phyloP scores from a whole-genome alignment of 2,113 vertebrate genomes.

The Melanotaenia duboulayi region DNA sequence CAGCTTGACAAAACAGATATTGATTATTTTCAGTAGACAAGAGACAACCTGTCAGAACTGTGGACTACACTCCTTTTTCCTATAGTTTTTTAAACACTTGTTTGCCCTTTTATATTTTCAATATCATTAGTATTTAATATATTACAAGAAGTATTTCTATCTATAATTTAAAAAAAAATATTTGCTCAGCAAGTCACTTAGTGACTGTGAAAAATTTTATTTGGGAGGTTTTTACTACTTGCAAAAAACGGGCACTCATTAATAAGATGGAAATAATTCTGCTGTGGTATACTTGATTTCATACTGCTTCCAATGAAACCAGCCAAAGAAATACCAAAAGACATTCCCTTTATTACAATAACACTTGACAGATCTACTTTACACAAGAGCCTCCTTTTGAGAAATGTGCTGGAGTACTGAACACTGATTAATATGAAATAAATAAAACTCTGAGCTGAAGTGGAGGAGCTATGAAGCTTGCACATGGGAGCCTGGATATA shows the following conservation, averaged over 20 bases:
- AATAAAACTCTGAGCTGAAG: conserved; percentile 59
- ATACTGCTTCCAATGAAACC: conserved; percentile 43
- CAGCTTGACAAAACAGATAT: conserved; percentile 8
- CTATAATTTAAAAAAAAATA: background rate
- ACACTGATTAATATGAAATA: conserved; percentile 75
- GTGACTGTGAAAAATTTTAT: background rate
- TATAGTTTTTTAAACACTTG: too few species aligned
- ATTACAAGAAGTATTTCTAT: background rate
- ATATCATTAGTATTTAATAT: too few species aligned
- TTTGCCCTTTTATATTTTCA: background rate
- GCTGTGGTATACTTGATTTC: conserved; percentile 53
- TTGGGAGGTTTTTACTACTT: background rate
- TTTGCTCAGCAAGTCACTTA: conserved; percentile 1
- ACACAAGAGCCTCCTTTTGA: conserved; percentile 67
- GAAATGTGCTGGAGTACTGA: conserved; percentile 59
- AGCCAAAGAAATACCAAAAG: conserved; percentile 59
- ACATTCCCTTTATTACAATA: conserved; percentile 64
- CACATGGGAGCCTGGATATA: conserved; percentile 52
- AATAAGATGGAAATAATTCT: conserved; percentile 28
- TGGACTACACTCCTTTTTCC: background rate
- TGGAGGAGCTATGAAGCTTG: conserved; percentile 44
- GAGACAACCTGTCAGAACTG: conserved; percentile 7
- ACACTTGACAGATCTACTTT: conserved; percentile 75
- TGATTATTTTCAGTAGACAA: background rate
- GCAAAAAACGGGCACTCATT: conserved; percentile 17